A percentile compares a stretch with the other conserved stretches of the same genome.
phyloP scores from a whole-genome alignment of 2,888 invertebrate genomes.

The Plutella xylostella region DNA sequence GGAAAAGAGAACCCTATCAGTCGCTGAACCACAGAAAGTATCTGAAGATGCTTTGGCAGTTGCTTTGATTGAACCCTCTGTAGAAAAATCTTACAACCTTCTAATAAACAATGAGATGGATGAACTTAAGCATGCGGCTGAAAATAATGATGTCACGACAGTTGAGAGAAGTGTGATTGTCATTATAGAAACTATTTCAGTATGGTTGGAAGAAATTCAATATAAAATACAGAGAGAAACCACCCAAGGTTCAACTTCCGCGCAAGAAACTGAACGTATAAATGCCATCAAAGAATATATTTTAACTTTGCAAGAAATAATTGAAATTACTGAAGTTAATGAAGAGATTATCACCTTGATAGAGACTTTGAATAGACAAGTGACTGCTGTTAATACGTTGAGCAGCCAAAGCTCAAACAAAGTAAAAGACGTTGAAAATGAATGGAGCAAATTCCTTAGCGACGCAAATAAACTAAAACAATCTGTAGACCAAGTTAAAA shows the following conservation, averaged over 20 bases:
- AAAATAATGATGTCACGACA: slow-evolving; percentile 63
- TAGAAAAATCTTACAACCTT: slow-evolving; percentile 52
- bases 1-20: slow-evolving; percentile 48
- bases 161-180: slow-evolving; percentile 79
- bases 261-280: slow-evolving; percentile 39
- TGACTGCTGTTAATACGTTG: slow-evolving; percentile 76
- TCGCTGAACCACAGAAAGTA: slow-evolving; percentile 30
- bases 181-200: slow-evolving; percentile 83
- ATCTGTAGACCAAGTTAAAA: slow-evolving; percentile 58
- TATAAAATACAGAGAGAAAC: slow-evolving; percentile 74
- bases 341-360: slow-evolving; percentile 75
- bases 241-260: slow-evolving; percentile 28
- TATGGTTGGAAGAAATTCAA: slow-evolving; percentile 88
- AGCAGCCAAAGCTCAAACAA: slow-evolving; percentile 51
- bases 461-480: slow-evolving; percentile 70
- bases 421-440: slow-evolving; percentile 70
- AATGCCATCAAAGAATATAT: slow-evolving; percentile 66
- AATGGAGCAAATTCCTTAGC: slow-evolving; percentile 79
- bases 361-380: slow-evolving; percentile 73
- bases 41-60: slow-evolving; percentile 41
- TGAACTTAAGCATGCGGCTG: slow-evolving; percentile 69
- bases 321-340: slow-evolving; percentile 76
- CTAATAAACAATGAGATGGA: slow-evolving; percentile 73
- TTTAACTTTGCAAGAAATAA: slow-evolving; percentile 71
- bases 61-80: slow-evolving; percentile 46